Conservation (phyloP, 2,113 vertebrate genomes). For the Mustela nigripes region DNA sequence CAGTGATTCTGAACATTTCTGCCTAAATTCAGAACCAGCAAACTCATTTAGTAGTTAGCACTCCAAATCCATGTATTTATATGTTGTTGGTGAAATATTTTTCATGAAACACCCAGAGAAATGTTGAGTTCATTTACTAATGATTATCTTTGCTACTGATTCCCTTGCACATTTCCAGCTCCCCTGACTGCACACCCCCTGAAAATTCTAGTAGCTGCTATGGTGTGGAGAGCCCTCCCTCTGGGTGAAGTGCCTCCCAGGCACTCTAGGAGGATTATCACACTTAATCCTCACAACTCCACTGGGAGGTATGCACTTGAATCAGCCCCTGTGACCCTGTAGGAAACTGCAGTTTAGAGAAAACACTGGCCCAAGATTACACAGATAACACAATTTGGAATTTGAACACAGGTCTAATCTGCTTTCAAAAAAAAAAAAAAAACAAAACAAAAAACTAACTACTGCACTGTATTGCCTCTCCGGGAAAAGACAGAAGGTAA, state of each 20-base stretch:
- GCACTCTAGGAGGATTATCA: background rate
- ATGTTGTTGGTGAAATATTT: background rate
- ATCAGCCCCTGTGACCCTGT: background rate
- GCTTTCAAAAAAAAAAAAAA: background rate
- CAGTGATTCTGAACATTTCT: background rate
- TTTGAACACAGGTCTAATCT: slow-evolving; percentile 15
- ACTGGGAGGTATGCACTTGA: background rate
- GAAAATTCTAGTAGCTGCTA: background rate
- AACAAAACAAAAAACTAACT: background rate
- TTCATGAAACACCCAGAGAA: background rate
- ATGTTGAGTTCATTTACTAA: background rate
- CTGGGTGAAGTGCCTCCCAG: background rate
- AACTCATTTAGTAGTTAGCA: background rate
- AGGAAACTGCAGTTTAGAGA: background rate
- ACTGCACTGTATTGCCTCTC: background rate
- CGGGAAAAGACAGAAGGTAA: background rate
- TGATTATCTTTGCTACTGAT: background rate
- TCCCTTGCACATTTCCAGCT: background rate
- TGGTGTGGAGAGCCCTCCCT: background rate
- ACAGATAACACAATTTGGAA: background rate
- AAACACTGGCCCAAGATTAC: background rate
- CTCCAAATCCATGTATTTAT: background rate
- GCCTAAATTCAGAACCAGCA: background rate
- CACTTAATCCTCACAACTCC: background rate
- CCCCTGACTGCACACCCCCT: background rate